phyloP scores from a whole-genome alignment of 2,113 vertebrate species.

The Lanius collurio region DNA sequence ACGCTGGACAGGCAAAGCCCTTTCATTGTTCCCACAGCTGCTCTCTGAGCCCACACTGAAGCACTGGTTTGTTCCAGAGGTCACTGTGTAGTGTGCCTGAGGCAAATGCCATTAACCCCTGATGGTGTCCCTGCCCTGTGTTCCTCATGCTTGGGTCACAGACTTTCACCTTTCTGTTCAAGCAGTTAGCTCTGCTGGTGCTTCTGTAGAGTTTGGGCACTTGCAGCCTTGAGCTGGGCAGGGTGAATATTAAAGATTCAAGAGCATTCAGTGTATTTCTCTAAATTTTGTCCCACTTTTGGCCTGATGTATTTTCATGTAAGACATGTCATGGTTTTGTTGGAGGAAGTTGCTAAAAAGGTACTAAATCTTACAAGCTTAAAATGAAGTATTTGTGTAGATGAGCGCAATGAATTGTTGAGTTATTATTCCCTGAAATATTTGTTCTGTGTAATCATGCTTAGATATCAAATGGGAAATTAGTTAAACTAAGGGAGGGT shows the following conservation, averaged over 20 bases:
- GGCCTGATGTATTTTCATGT: neutral
- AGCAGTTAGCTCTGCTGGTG: neutral
- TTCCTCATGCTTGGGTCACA: rapidly evolving
- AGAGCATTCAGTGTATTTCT: neutral
- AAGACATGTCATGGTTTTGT: neutral
- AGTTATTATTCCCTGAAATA: neutral
- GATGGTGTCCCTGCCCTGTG: neutral
- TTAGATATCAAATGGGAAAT: neutral
- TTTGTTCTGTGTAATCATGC: neutral
- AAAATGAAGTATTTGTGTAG: neutral
- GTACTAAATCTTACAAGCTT: neutral
- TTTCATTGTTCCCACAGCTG: neutral
- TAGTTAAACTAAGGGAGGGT: neutral
- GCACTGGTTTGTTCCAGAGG: neutral
- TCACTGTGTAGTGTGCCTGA: neutral
- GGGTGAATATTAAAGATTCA: neutral
- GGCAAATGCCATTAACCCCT: neutral
- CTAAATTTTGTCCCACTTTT: rapidly evolving
- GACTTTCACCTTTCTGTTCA: neutral
- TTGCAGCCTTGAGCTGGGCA: neutral
- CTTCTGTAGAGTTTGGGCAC: neutral
- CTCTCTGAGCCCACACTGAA: neutral
- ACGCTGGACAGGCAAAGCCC: neutral
- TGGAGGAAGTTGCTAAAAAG: neutral
- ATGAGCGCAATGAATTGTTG: neutral